Conservation (phyloP, 2,797 vertebrate genomes). For the Hirundo rustica region DNA sequence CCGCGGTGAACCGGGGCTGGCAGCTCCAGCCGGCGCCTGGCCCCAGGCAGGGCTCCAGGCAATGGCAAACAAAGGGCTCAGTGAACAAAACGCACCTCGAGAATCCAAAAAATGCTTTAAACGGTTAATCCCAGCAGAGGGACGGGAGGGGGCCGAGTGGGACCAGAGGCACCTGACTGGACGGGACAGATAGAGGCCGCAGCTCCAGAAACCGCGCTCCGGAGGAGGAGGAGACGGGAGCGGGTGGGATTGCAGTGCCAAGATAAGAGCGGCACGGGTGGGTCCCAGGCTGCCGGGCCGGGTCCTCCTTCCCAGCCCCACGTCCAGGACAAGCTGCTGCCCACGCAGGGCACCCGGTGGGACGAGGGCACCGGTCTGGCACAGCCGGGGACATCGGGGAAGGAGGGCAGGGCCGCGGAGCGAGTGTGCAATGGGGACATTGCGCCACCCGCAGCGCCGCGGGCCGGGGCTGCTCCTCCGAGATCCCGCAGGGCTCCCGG, state of each 20-base stretch:
- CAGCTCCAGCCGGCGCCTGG: not conserved
- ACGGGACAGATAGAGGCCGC: not conserved
- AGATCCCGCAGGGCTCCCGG: not conserved
- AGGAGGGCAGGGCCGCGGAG: not conserved
- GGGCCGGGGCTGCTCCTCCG: not conserved
- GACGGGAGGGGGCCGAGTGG: not conserved
- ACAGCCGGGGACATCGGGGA: not conserved
- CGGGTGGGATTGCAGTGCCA: rapidly evolving
- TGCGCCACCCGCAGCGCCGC: not conserved
- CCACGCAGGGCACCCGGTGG: rapidly evolving
- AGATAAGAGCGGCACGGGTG: not conserved
- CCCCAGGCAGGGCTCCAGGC: not conserved
- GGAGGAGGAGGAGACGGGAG: not conserved
- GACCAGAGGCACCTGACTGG: not conserved
- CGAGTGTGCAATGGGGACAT: rapidly evolving
- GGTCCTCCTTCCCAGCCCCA: not conserved
- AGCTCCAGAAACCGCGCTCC: not conserved
- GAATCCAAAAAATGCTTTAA: slow-evolving; percentile 32
- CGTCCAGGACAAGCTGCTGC: not conserved
- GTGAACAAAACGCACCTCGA: not conserved
- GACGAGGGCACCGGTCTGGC: rapidly evolving
- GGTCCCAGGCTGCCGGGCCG: not conserved
- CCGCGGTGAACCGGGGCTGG: not conserved
- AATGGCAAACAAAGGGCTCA: slow-evolving; percentile 7
- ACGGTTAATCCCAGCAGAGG: not conserved